Evolutionary conservation across 2,113 vertebrate species (phyloP).

Genomic region (Microtus oregoni): DNA sequence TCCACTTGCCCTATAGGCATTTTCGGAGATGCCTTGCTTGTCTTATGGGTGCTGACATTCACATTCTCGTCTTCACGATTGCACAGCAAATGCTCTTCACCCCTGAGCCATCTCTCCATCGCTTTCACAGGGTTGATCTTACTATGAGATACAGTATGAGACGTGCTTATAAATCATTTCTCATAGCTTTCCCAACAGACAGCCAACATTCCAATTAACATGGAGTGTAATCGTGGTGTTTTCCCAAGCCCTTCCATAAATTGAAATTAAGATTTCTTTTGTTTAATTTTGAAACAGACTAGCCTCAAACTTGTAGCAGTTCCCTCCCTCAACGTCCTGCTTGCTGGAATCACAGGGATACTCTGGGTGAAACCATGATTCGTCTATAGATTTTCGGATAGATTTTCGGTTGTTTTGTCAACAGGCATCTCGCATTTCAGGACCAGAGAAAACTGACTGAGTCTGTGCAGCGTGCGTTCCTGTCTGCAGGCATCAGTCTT

Average conservation of each 20-base stretch:
- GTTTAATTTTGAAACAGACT: not conserved
- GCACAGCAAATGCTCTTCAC: not conserved
- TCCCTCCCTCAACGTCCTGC: not conserved
- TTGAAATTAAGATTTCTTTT: not conserved
- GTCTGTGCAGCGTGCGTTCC: not conserved
- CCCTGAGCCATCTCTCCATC: not conserved
- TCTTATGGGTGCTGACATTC: not conserved
- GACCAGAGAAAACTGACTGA: not conserved
- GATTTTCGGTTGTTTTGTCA: not conserved
- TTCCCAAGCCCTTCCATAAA: not conserved
- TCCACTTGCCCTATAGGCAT: not conserved
- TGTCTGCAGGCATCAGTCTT: slow-evolving; percentile 25
- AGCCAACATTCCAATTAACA: not conserved
- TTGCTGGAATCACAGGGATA: not conserved
- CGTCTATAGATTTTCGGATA: not conserved
- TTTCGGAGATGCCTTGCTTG: not conserved
- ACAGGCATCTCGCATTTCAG: not conserved
- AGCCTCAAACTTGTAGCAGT: not conserved
- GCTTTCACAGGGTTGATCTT: no score
- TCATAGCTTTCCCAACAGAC: not conserved
- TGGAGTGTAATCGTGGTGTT: not conserved
- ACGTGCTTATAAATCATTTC: not conserved
- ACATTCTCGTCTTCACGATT: not conserved
- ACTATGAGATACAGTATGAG: not conserved
- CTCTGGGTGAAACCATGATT: not conserved